A percentile compares a stretch with the other conserved stretches of the same genome.
phyloP scores from a whole-genome alignment of 92 coral and sea anemone species.

The Porites evermanni region DNA sequence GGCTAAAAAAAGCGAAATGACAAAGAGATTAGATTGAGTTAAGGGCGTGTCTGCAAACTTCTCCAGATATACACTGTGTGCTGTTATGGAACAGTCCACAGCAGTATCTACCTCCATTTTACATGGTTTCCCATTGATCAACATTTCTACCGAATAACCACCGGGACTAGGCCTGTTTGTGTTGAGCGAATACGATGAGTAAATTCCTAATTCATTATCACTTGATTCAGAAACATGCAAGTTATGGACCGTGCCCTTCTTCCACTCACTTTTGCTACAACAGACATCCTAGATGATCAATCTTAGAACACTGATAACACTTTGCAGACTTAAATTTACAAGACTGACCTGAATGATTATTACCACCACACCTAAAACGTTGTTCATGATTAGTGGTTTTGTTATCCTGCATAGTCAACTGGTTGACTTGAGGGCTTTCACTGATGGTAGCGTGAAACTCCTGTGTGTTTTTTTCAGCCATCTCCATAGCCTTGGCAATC shows the following conservation, averaged over 20 bases:
- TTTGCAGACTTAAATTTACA: constrained; percentile 15
- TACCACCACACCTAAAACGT: constrained; percentile 54
- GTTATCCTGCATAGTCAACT: neutral
- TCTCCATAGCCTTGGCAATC: constrained; percentile 47
- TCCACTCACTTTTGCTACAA: no score
- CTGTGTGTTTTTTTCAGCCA: constrained; percentile 48
- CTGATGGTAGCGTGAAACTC: neutral
- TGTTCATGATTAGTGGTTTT: neutral
- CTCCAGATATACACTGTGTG: constrained; percentile 51
- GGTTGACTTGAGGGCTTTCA: neutral
- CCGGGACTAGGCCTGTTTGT: no score
- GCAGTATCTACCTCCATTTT: constrained; percentile 48
- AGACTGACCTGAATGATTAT: constrained; percentile 47
- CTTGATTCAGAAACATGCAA: no score
- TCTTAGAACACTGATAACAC: no score
- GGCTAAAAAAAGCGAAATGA: no score
- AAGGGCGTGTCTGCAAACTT: constrained; percentile 12
- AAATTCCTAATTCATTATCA: neutral
- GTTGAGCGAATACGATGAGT: no score
- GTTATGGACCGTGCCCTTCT: no score
- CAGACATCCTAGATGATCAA: no score
- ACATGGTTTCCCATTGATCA: constrained; percentile 48
- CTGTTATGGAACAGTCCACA: constrained; percentile 67
- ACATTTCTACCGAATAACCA: no score
- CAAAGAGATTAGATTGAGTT: neutral